A percentile compares a stretch with the other conserved stretches of the same genome.
These are phyloP conservation scores for Hoplostethus mediterraneus DNA, from an alignment of 2,797 vertebrate species.

Conservation along the genomic window DNA sequence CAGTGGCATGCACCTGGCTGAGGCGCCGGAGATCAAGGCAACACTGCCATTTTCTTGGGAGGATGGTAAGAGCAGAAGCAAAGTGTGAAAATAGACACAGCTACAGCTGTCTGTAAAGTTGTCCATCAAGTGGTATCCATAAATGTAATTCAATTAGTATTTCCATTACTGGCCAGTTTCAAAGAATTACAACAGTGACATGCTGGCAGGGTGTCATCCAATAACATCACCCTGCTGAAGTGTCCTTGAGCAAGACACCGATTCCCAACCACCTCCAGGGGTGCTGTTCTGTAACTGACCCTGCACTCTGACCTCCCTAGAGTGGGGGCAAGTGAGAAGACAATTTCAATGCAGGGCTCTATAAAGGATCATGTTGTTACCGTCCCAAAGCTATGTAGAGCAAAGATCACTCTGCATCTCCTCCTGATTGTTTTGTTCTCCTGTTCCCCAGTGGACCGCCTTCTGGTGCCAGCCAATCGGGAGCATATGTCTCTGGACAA, in stretches of 20 bases:
- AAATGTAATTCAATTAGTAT: not conserved
- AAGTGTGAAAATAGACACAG: not conserved
- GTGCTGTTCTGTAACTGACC: not conserved
- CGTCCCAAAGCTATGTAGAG: not conserved
- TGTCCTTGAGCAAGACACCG: too few relatives aligned
- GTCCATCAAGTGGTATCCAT: not conserved
- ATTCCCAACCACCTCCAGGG: too few relatives aligned
- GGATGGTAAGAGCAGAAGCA: slow-evolving; percentile 86
- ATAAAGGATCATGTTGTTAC: not conserved
- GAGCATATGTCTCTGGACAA: slow-evolving; percentile 89
- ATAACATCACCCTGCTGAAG: too few relatives aligned
- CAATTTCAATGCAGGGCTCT: not conserved
- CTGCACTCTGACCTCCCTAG: not conserved
- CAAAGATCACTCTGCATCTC: not conserved
- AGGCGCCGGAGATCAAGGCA: slow-evolving; percentile 88
- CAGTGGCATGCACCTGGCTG: slow-evolving; percentile 91
- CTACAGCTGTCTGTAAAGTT: not conserved
- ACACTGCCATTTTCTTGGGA: slow-evolving; percentile 94
- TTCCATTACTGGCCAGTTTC: not conserved
- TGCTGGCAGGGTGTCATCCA: too few relatives aligned
- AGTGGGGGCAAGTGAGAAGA: too few relatives aligned
- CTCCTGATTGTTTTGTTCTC: not conserved
- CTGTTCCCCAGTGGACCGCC: slow-evolving; percentile 88
- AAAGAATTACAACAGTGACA: not conserved
- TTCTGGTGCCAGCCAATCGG: slow-evolving; percentile 91